These are phyloP conservation scores for Melanotaenia duboulayi DNA, from an alignment of 2,113 vertebrate genomes.

Conservation along the genomic window DNA sequence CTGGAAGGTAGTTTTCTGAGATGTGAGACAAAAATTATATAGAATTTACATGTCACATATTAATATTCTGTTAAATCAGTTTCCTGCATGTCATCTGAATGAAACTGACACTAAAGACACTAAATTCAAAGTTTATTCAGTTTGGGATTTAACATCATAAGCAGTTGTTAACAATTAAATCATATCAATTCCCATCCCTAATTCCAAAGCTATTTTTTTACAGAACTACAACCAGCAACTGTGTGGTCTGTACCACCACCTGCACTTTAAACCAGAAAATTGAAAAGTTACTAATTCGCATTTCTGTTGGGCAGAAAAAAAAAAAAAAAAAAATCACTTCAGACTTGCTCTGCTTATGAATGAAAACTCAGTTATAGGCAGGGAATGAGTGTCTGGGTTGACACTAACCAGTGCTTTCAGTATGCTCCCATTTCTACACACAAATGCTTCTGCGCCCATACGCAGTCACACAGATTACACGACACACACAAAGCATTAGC, in stretches of 20 bases:
- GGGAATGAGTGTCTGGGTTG: slow-evolving; percentile 29
- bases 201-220: neutral
- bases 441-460: slow-evolving; percentile 40
- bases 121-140: no score
- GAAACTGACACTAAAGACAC: no score
- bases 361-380: slow-evolving; percentile 6
- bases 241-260: neutral
- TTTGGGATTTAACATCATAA: no score
- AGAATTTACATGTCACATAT: no score
- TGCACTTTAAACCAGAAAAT: no score
- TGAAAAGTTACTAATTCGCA: neutral
- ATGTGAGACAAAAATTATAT: no score
- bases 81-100: no score
- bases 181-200: no score
- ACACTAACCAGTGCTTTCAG: slow-evolving; percentile 40
- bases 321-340: neutral
- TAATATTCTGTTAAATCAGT: no score
- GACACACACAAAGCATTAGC: slow-evolving; percentile 52
- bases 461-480: slow-evolving; percentile 37
- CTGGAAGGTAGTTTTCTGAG: no score
- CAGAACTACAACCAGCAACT: neutral
- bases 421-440: slow-evolving; percentile 27
- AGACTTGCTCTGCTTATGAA: neutral
- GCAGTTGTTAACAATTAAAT: no score
- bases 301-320: neutral